phyloP scores from a whole-genome alignment of 2,113 vertebrate species.

The Anhinga rufa region DNA sequence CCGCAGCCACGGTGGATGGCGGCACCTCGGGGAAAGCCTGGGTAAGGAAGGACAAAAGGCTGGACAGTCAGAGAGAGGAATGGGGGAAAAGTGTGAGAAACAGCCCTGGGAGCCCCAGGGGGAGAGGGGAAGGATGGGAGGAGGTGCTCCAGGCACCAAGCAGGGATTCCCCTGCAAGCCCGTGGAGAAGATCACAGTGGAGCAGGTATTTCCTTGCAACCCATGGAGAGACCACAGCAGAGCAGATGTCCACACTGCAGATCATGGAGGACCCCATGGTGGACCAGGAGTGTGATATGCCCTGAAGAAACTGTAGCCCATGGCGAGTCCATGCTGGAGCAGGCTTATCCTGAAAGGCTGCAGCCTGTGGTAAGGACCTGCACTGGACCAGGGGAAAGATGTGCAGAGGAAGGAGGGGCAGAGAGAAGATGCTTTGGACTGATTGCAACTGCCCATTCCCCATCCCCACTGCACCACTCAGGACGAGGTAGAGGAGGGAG shows the following conservation, averaged over 20 bases:
- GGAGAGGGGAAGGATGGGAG: not conserved
- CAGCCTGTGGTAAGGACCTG: not conserved
- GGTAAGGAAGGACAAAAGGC: not conserved
- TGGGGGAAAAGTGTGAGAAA: not conserved
- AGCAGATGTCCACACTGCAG: not conserved
- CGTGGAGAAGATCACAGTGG: not conserved
- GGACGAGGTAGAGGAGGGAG: not conserved
- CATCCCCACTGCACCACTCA: not conserved
- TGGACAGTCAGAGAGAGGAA: not conserved
- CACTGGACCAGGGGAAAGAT: not conserved
- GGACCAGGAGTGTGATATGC: not conserved
- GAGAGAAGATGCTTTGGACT: not conserved
- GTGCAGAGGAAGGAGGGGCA: not conserved
- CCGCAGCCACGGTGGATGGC: accelerated
- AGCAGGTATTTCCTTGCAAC: not conserved
- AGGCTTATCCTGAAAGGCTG: not conserved
- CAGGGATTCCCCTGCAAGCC: not conserved
- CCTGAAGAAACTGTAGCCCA: not conserved
- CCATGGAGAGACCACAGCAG: not conserved
- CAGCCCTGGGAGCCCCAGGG: accelerated
- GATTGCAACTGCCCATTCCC: not conserved
- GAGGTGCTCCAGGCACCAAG: not conserved
- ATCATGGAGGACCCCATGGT: not conserved
- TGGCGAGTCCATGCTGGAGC: not conserved
- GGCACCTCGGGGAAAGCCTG: accelerated